Conservation (phyloP, 1,140 invertebrate species). For the Sinonovacula constricta region DNA sequence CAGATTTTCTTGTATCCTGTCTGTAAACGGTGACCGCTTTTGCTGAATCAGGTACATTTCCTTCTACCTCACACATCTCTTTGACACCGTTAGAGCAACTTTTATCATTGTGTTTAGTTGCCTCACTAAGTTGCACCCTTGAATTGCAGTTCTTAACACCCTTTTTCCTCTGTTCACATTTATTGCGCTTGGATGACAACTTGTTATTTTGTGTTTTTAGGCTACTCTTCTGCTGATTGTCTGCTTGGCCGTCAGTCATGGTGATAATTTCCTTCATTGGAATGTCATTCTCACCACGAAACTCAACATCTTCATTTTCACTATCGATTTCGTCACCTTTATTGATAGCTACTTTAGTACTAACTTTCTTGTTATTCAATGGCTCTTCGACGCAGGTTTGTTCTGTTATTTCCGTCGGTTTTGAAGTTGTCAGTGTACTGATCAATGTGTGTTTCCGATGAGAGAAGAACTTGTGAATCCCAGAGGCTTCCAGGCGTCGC, state of each 20-base stretch:
- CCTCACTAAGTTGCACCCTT: background rate
- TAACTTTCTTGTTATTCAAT: too few species aligned
- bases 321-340: background rate
- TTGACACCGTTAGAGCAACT: background rate
- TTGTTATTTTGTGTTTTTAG: background rate
- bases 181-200: background rate
- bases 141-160: background rate
- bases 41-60: background rate
- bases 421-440: background rate
- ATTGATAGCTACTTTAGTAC: too few species aligned
- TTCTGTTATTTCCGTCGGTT: background rate
- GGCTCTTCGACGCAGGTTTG: background rate
- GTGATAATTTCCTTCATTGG: background rate
- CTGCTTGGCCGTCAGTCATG: background rate
- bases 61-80: background rate
- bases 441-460: conserved; percentile 29
- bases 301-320: background rate
- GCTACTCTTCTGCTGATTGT: background rate
- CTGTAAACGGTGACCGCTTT: conserved; percentile 4
- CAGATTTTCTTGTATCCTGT: conserved; percentile 43
- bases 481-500: conserved; percentile 47
- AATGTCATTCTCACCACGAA: background rate
- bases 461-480: conserved; percentile 17
- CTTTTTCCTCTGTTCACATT: background rate
- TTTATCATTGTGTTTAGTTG: background rate